Evolutionary conservation across 2,797 vertebrate genomes (phyloP), one percentile per base, ranked within the genome.

Genomic region (Epinephelus coioides): DNA sequence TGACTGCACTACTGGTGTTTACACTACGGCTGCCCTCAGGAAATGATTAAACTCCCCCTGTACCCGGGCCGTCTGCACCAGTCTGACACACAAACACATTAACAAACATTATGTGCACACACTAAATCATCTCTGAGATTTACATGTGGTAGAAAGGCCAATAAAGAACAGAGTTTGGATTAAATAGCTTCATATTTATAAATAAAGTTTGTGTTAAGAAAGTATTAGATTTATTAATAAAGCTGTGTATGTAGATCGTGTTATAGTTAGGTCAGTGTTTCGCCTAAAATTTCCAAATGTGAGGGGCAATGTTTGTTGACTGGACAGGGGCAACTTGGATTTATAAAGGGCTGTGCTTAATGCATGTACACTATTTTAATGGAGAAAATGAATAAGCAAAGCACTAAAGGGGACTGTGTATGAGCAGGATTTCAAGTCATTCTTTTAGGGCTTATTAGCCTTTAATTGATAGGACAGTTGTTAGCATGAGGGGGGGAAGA

Each of bases 41-140:
- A 94, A 93, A 94, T 89, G 68, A 94, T 92, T 92, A 87, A 91
- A 90, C 88, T 87, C 87, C 77, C 23, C 51, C 30, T 72, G 82
- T 85, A 81, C 76, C 63, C 69, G 18, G 69, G 79, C 80, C 56
- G 59, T 77, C 86, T 88, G 80, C 44, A 43, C 76, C 50, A 67
- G 71, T 43, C 49, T 72, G 81, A 78, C 77, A 78, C 73, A 83
- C 76, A 73, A 56, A 59, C 9, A 25, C 61, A 47, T 57, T 19
- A 49, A 57, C 60, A 68, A 30, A 78, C 46, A 54, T 47, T 7
- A 73, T n/a, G 53, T 17, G 51, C 61, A 64, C 51, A n/a, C n/a
- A 50, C 15, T 18, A 15, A 49, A 51, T 27, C 14, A 57, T 19
- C 17, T 47, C 1, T 53, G 7, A 44, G 46, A 51, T 55, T 0